Conservation (phyloP, 2,888 invertebrate species). For the Chelonus formosanus region DNA sequence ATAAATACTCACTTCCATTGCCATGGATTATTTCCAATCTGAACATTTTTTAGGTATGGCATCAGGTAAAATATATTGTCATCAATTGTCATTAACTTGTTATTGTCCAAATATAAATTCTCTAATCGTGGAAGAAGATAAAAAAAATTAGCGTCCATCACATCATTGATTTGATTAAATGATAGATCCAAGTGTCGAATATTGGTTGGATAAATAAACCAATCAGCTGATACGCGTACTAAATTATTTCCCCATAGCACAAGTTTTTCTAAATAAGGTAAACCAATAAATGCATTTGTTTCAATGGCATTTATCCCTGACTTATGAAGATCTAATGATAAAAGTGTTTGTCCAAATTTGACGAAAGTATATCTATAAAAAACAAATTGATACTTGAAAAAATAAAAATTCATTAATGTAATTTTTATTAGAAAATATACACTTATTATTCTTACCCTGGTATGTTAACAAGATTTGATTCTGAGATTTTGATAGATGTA, state of each 20-base stretch:
- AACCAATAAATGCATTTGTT: conserved; percentile 45
- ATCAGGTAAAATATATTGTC: conserved; percentile 48
- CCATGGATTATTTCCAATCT: conserved; percentile 54
- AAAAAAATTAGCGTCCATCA: conserved; percentile 46
- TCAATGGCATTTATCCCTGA: conserved; percentile 48
- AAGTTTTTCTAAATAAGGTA: conserved; percentile 47
- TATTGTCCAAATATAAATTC: conserved; percentile 54
- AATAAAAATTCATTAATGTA: no score
- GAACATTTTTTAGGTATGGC: conserved; percentile 46
- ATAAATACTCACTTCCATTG: conserved; percentile 54
- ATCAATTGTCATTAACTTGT: conserved; percentile 46
- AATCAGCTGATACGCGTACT: conserved; percentile 40
- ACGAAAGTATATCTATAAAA: conserved; percentile 48
- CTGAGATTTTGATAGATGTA: no score
- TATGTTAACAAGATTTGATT: no score
- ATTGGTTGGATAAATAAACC: conserved; percentile 48
- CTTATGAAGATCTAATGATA: conserved; percentile 47
- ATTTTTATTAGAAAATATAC: no score
- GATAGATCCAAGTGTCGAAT: conserved; percentile 53
- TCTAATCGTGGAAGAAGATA: conserved; percentile 45
- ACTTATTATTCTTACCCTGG: no score
- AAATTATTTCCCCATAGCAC: conserved; percentile 54
- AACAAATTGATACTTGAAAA: background rate
- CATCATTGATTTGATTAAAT: conserved; percentile 49
- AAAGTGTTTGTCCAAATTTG: conserved; percentile 45